Evolutionary conservation across 2,797 vertebrate genomes (phyloP).

Genomic region (Myotis pilosus): DNA sequence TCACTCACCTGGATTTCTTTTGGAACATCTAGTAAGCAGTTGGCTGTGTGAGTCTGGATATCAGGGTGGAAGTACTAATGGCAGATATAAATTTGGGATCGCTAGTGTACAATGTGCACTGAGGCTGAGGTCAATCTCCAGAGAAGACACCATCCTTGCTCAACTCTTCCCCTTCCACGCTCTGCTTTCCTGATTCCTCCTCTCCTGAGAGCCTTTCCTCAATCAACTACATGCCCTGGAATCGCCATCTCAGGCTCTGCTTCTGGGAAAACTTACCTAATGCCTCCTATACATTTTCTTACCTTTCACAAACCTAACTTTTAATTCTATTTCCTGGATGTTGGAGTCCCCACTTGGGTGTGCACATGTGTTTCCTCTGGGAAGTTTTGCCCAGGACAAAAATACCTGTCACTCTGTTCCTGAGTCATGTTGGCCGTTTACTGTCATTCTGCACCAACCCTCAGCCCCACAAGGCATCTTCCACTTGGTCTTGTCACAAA

Average conservation of each 20-base stretch:
- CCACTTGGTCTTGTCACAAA: not conserved
- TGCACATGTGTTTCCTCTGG: not conserved
- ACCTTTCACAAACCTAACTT: constrained; percentile 16
- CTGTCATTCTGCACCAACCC: not conserved
- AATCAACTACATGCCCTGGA: not conserved
- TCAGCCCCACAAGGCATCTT: not conserved
- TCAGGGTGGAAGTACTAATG: not conserved
- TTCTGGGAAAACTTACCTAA: not conserved
- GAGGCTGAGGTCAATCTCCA: not conserved
- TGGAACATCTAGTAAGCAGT: not conserved
- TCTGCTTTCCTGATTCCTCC: not conserved
- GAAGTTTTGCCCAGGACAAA: not conserved
- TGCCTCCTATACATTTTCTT: not conserved
- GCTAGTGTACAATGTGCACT: not conserved
- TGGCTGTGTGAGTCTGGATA: not conserved
- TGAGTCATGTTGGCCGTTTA: not conserved
- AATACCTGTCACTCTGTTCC: not conserved
- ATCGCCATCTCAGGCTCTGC: not conserved
- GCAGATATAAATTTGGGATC: not conserved
- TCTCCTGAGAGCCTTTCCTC: not conserved
- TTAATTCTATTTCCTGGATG: not conserved
- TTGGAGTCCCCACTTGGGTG: rapidly evolving
- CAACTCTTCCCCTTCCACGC: not conserved
- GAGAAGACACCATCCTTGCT: not conserved
- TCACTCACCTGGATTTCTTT: not conserved